Evolutionary conservation across 2,888 invertebrate genomes (phyloP).

Genomic region (Thelaira solivaga): DNA sequence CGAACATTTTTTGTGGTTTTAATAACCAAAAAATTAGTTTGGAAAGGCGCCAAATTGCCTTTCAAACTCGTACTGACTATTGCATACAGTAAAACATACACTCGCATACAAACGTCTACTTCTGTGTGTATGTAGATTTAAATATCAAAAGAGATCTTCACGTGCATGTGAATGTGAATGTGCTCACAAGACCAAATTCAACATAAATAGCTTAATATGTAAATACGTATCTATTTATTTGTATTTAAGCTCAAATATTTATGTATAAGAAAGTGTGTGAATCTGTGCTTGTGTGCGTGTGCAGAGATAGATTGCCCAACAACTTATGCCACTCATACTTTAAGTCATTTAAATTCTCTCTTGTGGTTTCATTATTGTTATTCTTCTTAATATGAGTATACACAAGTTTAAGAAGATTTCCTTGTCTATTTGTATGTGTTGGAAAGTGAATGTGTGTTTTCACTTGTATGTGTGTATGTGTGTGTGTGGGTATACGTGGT

Average conservation of each 20-base stretch:
- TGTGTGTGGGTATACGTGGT: neutral
- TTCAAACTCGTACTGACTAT: constrained; percentile 21
- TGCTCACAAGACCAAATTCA: no score
- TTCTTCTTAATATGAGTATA: constrained; percentile 38
- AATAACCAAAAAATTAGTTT: constrained; percentile 62
- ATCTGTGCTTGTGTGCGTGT: no score
- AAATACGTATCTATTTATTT: neutral
- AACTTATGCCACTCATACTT: constrained; percentile 49
- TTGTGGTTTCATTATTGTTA: constrained; percentile 57
- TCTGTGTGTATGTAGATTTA: no score
- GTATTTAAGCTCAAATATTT: neutral
- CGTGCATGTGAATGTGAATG: no score
- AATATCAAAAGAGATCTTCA: no score
- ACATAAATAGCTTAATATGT: constrained; percentile 7
- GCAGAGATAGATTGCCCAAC: constrained; percentile 38
- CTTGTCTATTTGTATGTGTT: neutral
- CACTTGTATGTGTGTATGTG: neutral
- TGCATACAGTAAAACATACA: neutral
- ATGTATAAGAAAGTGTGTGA: neutral
- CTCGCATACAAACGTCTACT: no score
- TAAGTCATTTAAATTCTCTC: constrained; percentile 42
- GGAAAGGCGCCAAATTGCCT: constrained; percentile 62
- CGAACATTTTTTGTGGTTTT: constrained; percentile 60
- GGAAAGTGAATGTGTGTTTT: no score
- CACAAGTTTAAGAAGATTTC: constrained; percentile 30